Evolutionary conservation across 2,113 vertebrate species (phyloP), one percentile per base, ranked within the genome.

Genomic region (Rhagologus leucostigma): DNA sequence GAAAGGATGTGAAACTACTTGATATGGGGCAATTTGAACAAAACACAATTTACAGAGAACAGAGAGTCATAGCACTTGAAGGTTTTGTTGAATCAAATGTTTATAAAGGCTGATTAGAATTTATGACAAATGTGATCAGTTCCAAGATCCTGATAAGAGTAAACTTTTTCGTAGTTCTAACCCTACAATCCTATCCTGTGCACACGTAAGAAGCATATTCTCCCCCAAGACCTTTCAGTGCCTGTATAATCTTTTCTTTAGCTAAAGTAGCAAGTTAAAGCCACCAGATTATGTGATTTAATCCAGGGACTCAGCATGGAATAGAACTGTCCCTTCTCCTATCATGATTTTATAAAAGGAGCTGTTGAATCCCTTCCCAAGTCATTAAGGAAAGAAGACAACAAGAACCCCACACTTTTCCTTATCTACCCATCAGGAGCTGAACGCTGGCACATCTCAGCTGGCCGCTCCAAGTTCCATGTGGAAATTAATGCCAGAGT

Each of bases 141-240:
- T 92, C 82, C 70, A 73, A 82, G 75, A 56, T 35, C 50, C 39
- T 22, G 11, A 5, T 6, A 37, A 2, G 3, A 79, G 35, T 9
- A 37, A 49, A 23, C 12, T 23, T 65, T 68, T 37, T 8, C 24
- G 10, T 49, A 47, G 16, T 52, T 75, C 35, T 85, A 84, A 82
- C 24, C 8, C 33, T 53, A 13, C 33, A 78, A 1, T 37, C 71
- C 56, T 32, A 64, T 18, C 53, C 14, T 19, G 8, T 13, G 11
- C 39, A 63, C 4, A 57, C 0, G 0, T 39, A 90, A 81, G 49
- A 44, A 19, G 19, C 9, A 9, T 8, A 15, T 35, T 47, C 24
- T 57, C 12, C 37, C 6, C 20, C 19, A 73, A 80, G 57, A 89
- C 41, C 26, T 89, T 91, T 39, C 30, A 53, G 32, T 24, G 41